Evolutionary conservation across 2,797 vertebrate genomes (phyloP).

Genomic region (Peromyscus eremicus): DNA sequence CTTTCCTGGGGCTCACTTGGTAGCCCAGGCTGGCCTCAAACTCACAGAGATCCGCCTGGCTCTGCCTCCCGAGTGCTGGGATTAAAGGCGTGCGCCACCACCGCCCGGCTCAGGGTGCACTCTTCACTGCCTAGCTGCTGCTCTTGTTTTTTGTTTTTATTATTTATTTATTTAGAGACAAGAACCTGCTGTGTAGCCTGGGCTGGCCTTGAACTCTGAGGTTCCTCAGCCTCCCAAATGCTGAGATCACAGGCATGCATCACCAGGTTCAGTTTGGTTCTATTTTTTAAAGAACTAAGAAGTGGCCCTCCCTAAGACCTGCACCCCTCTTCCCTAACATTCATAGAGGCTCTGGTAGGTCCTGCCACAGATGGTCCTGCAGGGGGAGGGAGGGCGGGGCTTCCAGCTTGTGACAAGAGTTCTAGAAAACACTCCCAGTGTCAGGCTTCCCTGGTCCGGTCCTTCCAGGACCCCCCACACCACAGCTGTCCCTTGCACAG

Average conservation of each 20-base stretch:
- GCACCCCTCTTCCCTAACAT: background rate
- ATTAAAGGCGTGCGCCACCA: too few species aligned
- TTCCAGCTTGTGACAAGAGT: background rate
- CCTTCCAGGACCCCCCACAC: background rate
- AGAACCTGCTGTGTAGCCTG: background rate
- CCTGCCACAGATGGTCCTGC: background rate
- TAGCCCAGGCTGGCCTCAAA: too few species aligned
- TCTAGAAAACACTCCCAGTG: background rate
- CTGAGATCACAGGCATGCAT: background rate
- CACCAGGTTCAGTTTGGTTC: background rate
- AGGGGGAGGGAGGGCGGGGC: background rate
- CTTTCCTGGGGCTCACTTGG: too few species aligned
- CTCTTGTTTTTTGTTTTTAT: too few species aligned
- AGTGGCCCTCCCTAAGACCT: background rate
- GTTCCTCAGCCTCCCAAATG: background rate
- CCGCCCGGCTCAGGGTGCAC: rapidly evolving
- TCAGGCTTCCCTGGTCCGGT: background rate
- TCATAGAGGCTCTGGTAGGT: background rate
- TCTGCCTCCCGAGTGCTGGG: too few species aligned
- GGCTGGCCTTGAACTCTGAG: background rate
- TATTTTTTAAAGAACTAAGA: background rate
- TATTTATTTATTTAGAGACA: background rate
- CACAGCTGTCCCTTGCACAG: background rate
- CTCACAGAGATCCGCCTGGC: too few species aligned
- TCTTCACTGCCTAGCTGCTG: background rate